Evolutionary conservation across 1,140 invertebrate species (phyloP).

Genomic region (Sinella curviseta): DNA sequence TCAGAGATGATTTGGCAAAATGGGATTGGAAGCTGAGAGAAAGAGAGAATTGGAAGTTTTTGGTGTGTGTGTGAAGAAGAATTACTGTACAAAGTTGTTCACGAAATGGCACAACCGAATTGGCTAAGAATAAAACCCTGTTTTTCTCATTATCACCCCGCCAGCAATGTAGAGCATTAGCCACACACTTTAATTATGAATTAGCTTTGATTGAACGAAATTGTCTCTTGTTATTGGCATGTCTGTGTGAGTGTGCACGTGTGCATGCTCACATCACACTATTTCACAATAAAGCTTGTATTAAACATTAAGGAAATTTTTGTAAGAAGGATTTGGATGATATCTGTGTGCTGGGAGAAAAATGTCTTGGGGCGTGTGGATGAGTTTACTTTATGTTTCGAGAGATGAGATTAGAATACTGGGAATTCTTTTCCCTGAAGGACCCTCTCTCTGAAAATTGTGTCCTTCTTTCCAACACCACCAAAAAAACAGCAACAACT

Average conservation of each 20-base stretch:
- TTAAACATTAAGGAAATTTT: neutral
- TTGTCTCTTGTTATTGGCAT: neutral
- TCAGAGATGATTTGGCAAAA: no score
- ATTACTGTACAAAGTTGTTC: no score
- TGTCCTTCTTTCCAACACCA: neutral
- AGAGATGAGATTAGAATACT: neutral
- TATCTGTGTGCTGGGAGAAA: no score
- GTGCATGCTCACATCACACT: no score
- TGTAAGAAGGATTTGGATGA: neutral
- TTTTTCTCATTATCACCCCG: no score
- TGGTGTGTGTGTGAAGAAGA: no score
- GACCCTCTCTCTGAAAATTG: neutral
- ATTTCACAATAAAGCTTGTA: neutral
- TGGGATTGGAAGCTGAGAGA: no score
- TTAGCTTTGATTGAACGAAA: slow-evolving; percentile 13
- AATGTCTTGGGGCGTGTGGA: neutral
- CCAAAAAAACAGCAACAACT: neutral
- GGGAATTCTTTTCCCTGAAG: neutral
- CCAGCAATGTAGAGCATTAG: no score
- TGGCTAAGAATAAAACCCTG: no score
- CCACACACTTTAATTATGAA: neutral
- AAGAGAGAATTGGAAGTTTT: no score
- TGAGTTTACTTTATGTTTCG: neutral
- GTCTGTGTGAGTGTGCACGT: neutral
- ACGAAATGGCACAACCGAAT: no score